These are phyloP conservation scores for Drosophila tropicalis DNA, from an alignment of 1,140 invertebrate genomes.

Conservation along the genomic window DNA sequence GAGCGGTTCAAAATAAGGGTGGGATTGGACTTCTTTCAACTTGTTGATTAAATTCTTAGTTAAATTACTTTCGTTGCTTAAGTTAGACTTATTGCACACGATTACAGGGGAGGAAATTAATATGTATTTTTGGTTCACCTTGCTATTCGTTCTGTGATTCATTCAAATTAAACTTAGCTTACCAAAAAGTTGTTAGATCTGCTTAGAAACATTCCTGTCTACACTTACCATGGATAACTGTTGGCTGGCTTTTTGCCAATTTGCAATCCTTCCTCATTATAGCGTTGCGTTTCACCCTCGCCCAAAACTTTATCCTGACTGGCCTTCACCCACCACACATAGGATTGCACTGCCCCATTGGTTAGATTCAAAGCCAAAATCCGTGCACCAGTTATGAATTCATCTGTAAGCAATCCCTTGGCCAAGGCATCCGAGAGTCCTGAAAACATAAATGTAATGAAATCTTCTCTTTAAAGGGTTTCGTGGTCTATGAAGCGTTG, in stretches of 20 bases:
- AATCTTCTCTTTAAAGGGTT: constrained; percentile 38
- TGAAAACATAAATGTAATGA: constrained; percentile 49
- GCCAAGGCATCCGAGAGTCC: constrained; percentile 86
- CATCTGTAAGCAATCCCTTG: constrained; percentile 85
- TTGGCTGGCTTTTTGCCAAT: constrained; percentile 84
- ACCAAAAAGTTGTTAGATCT: neutral
- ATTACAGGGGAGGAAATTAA: no score
- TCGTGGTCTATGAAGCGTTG: neutral
- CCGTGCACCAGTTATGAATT: constrained; percentile 85
- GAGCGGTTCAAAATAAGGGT: no score
- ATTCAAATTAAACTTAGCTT: no score
- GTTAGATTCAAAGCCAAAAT: constrained; percentile 86
- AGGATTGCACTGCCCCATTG: constrained; percentile 85
- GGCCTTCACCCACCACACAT: constrained; percentile 85
- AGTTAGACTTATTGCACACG: no score
- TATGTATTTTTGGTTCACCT: no score
- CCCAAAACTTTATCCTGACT: constrained; percentile 67
- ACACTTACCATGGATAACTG: constrained; percentile 85
- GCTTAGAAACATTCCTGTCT: neutral
- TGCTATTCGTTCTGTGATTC: no score
- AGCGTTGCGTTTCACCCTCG: constrained; percentile 84
- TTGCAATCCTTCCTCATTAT: constrained; percentile 84
- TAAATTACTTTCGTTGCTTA: no score
- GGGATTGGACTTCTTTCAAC: no score
- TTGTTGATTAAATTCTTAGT: no score